Evolutionary conservation across 2,113 vertebrate species (phyloP).

Genomic region (Epinephelus fuscoguttatus): DNA sequence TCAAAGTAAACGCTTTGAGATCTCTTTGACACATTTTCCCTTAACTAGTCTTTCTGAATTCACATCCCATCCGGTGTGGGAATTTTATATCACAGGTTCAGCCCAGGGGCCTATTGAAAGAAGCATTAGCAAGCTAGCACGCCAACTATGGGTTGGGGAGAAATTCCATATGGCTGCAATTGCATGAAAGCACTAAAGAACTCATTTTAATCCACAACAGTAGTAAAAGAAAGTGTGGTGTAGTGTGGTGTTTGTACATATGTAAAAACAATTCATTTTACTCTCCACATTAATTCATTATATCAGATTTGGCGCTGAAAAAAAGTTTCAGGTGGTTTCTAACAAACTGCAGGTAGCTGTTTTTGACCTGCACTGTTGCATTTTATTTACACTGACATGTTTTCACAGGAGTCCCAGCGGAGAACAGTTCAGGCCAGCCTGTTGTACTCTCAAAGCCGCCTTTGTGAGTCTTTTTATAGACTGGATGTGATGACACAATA

Average conservation of each 20-base stretch:
- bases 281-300: neutral
- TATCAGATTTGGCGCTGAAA: neutral
- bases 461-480: slow-evolving; percentile 54
- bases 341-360: neutral
- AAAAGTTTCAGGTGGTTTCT: too few species aligned
- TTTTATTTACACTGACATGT: neutral
- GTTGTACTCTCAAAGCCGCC: slow-evolving; percentile 3
- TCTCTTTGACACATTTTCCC: too few species aligned
- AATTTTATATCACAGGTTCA: too few species aligned
- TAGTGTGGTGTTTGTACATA: too few species aligned
- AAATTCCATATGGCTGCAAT: neutral
- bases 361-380: neutral
- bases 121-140: neutral
- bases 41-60: too few species aligned
- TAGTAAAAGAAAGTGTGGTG: too few species aligned
- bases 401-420: neutral
- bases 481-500: slow-evolving; percentile 31
- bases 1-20: too few species aligned
- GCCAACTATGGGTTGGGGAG: neutral
- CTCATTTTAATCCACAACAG: neutral
- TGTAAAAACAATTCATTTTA: too few species aligned
- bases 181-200: neutral
- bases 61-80: too few species aligned
- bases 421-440: neutral
- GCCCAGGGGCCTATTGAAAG: too few species aligned